Evolutionary conservation across 23 tunicate genomes (phyloP), one percentile per base, ranked within the genome.

Genomic region (Oikopleura albicans): DNA sequence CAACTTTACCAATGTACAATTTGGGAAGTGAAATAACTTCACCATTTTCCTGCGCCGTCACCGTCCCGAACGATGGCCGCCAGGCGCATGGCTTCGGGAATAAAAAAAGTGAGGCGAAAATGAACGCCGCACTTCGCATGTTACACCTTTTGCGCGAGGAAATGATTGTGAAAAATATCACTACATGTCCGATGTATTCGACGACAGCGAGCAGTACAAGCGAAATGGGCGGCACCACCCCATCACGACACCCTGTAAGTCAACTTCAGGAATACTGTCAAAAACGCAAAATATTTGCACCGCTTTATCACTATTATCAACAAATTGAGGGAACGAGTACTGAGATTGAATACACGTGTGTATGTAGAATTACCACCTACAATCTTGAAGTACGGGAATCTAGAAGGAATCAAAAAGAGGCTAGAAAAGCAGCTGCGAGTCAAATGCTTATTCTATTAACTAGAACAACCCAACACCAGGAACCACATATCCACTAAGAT

Each of bases 171-270:
- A 34, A 71, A 71, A 71, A 29, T 71, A 2, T 71, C 36, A 16
- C 28, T 2, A 34, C 36, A 2, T 29, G 79, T 31, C 59, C 8
- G 8, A 49, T 49, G 8, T 49, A 8, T 8, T 12, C 79, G 31
- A 29, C 34, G 4, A 71, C 35, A 4, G 79, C 35, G 12, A 49
- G 63, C 22, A 49, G 63, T 49, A 49, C 34, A 85, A 85, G 39
- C 40, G 41, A 8, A 84, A 27, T 27, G 1, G 38, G 49, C 49
- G 86, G 56, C 38, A 41, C 39, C 1, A 86, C 85, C 39, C 41
- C 56, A 41, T 41, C 36, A 1, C 84, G 39, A 85, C 88, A 31
- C 49, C 41, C 12, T 34, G 85, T 28, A 41, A 83, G 27, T 83
- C 79, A 12, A 29, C 79, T 71, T 2, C 79, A 71, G 37, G 79